A percentile compares a stretch with the other conserved stretches of the same genome.
These are phyloP conservation scores for Rousettus madagascariensis DNA, from an alignment of 2,797 vertebrate genomes.

Conservation along the genomic window DNA sequence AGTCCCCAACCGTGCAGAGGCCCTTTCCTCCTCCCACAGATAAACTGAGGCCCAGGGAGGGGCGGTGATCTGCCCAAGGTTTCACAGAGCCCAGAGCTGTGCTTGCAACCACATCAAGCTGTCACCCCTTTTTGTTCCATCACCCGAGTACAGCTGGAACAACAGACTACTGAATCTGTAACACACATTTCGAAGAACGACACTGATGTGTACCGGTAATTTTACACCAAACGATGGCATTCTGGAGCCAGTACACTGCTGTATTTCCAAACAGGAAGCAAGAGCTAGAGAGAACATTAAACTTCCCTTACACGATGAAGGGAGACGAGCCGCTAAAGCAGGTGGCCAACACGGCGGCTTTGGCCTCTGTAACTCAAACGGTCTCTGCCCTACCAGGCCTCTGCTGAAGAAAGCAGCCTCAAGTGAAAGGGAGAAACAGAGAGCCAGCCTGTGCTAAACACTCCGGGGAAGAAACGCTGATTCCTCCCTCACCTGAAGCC, in stretches of 20 bases:
- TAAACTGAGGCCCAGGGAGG: neutral
- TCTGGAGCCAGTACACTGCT: neutral
- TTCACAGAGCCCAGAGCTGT: neutral
- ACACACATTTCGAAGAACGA: neutral
- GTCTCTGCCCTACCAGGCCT: neutral
- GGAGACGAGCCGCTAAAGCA: neutral
- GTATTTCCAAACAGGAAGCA: neutral
- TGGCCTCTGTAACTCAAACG: neutral
- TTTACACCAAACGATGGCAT: neutral
- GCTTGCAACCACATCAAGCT: neutral
- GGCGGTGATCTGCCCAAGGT: neutral
- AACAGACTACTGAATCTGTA: neutral
- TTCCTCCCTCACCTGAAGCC: neutral
- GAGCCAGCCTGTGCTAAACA: neutral
- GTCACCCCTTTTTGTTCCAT: neutral
- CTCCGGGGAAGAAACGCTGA: rapidly evolving
- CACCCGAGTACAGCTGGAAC: neutral
- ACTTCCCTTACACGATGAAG: neutral
- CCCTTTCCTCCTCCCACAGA: neutral
- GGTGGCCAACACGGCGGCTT: neutral
- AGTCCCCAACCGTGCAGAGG: no score
- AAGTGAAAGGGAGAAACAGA: neutral
- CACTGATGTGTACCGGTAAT: neutral
- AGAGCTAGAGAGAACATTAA: neutral
- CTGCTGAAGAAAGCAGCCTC: neutral